A percentile compares a stretch with the other conserved stretches of the same genome.
Evolutionary conservation across 2,888 invertebrate genomes (phyloP).

Genomic region (Drosophila fulvimacula): DNA sequence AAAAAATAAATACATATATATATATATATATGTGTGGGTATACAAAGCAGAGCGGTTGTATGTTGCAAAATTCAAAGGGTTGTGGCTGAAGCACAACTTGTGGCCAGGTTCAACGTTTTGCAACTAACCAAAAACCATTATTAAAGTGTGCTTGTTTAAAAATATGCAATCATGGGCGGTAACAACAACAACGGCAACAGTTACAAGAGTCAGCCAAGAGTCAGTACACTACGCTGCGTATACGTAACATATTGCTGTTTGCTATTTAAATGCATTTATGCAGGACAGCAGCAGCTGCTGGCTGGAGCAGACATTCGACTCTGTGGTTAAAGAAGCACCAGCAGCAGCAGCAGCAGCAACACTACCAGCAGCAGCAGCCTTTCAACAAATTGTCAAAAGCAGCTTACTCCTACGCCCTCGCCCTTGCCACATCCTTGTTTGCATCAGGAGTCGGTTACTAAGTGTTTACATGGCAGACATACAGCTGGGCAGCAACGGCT

Average conservation of each 20-base stretch:
- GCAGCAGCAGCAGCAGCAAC: slow-evolving; percentile 23
- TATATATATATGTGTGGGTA: neutral
- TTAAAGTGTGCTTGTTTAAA: slow-evolving; percentile 71
- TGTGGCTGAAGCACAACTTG: slow-evolving; percentile 55
- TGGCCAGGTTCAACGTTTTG: slow-evolving; percentile 43
- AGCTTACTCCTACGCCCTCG: slow-evolving; percentile 41
- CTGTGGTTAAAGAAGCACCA: slow-evolving; percentile 31
- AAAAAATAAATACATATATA: slow-evolving; percentile 25
- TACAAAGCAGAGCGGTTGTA: neutral
- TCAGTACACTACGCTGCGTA: slow-evolving; percentile 56
- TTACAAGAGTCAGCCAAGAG: slow-evolving; percentile 17
- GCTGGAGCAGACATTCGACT: slow-evolving; percentile 24
- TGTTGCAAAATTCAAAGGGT: slow-evolving; percentile 31
- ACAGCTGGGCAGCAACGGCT: slow-evolving; percentile 34
- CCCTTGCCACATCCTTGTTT: slow-evolving; percentile 7
- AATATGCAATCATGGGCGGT: slow-evolving; percentile 72
- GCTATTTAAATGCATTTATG: slow-evolving; percentile 77
- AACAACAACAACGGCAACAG: slow-evolving; percentile 43
- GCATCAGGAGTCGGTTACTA: slow-evolving; percentile 42
- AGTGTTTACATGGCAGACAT: slow-evolving; percentile 43
- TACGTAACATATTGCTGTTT: slow-evolving; percentile 73
- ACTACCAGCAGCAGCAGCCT: slow-evolving; percentile 35
- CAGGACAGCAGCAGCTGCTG: slow-evolving; percentile 45
- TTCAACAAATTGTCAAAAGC: slow-evolving; percentile 77
- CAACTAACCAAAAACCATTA: slow-evolving; percentile 72